phyloP scores from a whole-genome alignment of 1,140 invertebrate genomes.

The Cataglyphis hispanica region DNA sequence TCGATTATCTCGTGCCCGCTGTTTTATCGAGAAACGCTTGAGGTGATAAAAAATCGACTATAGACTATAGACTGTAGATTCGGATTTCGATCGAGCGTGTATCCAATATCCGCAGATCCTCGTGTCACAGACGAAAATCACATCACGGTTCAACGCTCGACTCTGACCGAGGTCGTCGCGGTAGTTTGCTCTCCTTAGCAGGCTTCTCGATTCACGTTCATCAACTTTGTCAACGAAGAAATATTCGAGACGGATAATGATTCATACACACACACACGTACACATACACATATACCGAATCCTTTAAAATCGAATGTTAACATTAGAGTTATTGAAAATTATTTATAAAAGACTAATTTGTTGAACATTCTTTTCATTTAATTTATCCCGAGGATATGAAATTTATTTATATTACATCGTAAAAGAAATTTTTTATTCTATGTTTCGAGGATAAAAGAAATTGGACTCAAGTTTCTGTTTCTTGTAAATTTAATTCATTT shows the following conservation, averaged over 20 bases:
- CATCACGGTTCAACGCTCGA: constrained; percentile 71
- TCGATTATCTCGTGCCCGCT: neutral
- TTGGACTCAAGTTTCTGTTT: neutral
- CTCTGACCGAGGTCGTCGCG: constrained; percentile 65
- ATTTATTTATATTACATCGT: neutral
- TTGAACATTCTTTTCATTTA: neutral
- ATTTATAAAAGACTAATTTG: neutral
- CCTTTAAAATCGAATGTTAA: neutral
- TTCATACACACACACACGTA: too few relatives aligned
- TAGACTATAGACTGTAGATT: neutral
- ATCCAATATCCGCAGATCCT: neutral
- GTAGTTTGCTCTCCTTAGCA: constrained; percentile 53
- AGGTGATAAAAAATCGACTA: neutral
- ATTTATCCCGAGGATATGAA: neutral
- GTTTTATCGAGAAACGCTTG: neutral
- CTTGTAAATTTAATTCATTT: constrained; percentile 6
- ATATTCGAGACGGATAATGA: neutral
- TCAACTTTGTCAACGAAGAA: neutral
- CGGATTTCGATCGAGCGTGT: neutral
- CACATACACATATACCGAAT: too few relatives aligned
- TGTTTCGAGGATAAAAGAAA: neutral
- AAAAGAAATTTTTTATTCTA: neutral
- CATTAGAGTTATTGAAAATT: neutral
- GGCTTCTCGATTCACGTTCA: constrained; percentile 53
- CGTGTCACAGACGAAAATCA: constrained; percentile 68